Evolutionary conservation across 2,797 vertebrate genomes (phyloP).

Genomic region (Gallinago nigripennis): DNA sequence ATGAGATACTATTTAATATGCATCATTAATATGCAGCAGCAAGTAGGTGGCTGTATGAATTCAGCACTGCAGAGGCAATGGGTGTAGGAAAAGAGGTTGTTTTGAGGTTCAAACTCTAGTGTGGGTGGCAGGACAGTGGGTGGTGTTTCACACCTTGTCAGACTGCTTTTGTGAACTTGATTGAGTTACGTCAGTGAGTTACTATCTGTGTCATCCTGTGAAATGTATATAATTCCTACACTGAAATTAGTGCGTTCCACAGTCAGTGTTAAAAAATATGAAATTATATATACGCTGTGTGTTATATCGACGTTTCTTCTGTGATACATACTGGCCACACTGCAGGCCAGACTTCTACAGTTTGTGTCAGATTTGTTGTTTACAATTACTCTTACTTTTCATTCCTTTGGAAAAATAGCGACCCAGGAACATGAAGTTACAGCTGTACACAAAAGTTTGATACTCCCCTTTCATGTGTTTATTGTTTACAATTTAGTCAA

Average conservation of each 20-base stretch:
- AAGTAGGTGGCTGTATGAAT: background rate
- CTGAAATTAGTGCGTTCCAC: background rate
- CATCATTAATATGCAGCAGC: background rate
- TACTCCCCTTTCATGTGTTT: background rate
- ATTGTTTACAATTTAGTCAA: background rate
- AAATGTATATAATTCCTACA: background rate
- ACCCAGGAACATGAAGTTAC: background rate
- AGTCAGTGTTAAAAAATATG: background rate
- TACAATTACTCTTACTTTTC: background rate
- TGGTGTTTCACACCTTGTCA: background rate
- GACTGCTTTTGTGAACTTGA: background rate
- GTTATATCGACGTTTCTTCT: background rate
- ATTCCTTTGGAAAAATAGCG: background rate
- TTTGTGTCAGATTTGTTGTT: background rate
- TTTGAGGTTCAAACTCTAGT: background rate
- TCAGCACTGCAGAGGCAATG: background rate
- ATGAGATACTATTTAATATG: background rate
- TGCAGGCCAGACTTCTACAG: background rate
- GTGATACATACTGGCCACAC: background rate
- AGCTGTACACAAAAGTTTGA: background rate
- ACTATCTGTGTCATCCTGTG: background rate
- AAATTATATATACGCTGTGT: background rate
- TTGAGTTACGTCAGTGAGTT: background rate
- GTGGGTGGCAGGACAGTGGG: background rate
- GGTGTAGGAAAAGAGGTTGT: background rate